Evolutionary conservation across 2,797 vertebrate species (phyloP), one percentile per base, ranked within the genome.

Genomic region (Discoglossus pictus): DNA sequence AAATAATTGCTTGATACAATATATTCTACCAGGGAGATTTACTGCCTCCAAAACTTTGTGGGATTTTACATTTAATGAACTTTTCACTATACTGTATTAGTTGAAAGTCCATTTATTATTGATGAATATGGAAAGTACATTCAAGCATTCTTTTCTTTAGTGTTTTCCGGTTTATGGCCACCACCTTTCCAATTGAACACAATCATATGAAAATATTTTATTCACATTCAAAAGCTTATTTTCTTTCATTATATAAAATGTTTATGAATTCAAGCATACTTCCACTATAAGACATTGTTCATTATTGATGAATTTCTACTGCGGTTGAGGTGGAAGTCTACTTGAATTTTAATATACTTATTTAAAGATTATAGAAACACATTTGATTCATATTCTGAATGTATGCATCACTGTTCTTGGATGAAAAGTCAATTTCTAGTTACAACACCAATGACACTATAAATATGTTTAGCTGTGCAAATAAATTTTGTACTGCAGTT

Each of bases 161-260:
- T 21, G 25, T 25, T 43, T 18, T 21, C 59, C 59, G 34, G 21
- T 50, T 70, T 63, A 51, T 39, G 46, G 43, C 31, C 21, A 36
- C 34, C 25, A 39, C 34, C 35, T 70, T 21, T 58, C 36, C 43
- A 27, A 24, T 56, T 42, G 60, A 63, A 63, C 35, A 63, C 52
- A 63, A 70, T 58, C 51, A 21, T 23, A 58, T 12, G 52, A 42
- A 60, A 63, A 70, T 63, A 12, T 61, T 56, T 63, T 70, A 70
- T 63, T 70, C 43, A 48, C 59, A 62, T 70, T 36, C 25, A 55
- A 70, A 63, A 56, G 35, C 60, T 56, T 62, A 56, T 46, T 63
- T 70, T 55, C 39, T 70, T 63, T 50, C 46, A 63, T 59, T 56
- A 51, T 61, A 69, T 69, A 62, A 69, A 69, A 69, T 69, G 58